Evolutionary conservation across 1,140 invertebrate species (phyloP).

Genomic region (Drosophila equinoxialis): DNA sequence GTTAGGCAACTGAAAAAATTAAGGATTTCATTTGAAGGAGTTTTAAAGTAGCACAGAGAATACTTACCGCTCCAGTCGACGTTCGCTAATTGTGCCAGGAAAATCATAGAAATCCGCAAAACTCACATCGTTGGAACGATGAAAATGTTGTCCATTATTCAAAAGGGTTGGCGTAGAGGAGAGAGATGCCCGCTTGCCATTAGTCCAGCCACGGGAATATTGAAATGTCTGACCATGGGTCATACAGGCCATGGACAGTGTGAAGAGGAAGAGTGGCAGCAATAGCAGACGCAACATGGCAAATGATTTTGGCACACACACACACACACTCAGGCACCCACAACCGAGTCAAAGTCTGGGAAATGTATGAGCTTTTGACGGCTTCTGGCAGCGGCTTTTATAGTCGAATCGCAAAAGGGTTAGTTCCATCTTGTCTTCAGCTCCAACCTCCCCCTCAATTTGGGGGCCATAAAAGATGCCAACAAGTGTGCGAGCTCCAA

Average conservation of each 20-base stretch:
- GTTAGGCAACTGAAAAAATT: slow-evolving; percentile 79
- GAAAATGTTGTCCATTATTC: slow-evolving; percentile 48
- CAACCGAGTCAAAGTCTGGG: slow-evolving; percentile 25
- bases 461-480: slow-evolving; percentile 15
- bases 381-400: slow-evolving; percentile 53
- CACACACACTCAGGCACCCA: slow-evolving; percentile 31
- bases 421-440: not conserved
- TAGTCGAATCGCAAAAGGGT: slow-evolving; percentile 49
- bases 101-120: slow-evolving; percentile 64
- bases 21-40: not conserved
- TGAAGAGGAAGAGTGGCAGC: slow-evolving; percentile 70
- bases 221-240: slow-evolving; percentile 86
- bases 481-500: slow-evolving; percentile 10
- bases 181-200: slow-evolving; percentile 85
- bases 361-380: slow-evolving; percentile 51
- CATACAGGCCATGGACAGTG: slow-evolving; percentile 72
- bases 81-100: slow-evolving; percentile 49
- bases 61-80: slow-evolving; percentile 68
- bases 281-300: slow-evolving; percentile 70
- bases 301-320: slow-evolving; percentile 6
- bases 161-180: slow-evolving; percentile 40
- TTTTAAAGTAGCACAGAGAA: not conserved
- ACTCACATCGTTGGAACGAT: slow-evolving; percentile 47
- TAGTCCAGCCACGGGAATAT: slow-evolving; percentile 90
- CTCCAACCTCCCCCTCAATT: not conserved